Conservation (phyloP, 2,797 vertebrate genomes). For the Artibeus jamaicensis region DNA sequence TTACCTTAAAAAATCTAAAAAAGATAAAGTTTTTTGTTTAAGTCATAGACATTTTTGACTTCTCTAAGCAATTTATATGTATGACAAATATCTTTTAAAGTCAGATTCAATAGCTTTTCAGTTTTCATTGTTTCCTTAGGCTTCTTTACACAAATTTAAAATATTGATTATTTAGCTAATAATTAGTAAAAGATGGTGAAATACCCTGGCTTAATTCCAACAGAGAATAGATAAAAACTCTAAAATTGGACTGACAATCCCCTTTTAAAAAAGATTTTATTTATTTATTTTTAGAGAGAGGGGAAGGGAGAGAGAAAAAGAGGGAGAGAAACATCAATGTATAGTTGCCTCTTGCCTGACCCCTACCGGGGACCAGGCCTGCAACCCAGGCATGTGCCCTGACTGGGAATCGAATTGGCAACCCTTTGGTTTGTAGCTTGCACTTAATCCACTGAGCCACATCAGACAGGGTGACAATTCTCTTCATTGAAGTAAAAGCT, state of each 20-base stretch:
- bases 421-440: too few relatives aligned
- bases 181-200: constrained; percentile 33
- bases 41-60: neutral
- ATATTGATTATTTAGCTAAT: neutral
- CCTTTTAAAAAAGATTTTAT: neutral
- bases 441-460: too few relatives aligned
- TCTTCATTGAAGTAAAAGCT: constrained; percentile 16
- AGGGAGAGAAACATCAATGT: too few relatives aligned
- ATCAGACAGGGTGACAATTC: neutral
- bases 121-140: constrained; percentile 33
- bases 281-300: too few relatives aligned
- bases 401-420: too few relatives aligned
- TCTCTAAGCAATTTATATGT: neutral
- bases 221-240: neutral
- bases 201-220: constrained; percentile 16
- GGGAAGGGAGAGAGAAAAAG: too few relatives aligned
- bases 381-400: too few relatives aligned
- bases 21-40: neutral
- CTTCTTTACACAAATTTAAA: neutral
- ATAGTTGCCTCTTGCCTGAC: too few relatives aligned
- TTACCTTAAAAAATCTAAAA: neutral
- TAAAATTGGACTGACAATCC: neutral
- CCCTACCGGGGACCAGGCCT: too few relatives aligned
- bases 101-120: constrained; percentile 26
- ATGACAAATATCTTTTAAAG: neutral